These are phyloP conservation scores for Norana najaformis DNA, from an alignment of 2,888 invertebrate genomes.

Conservation along the genomic window DNA sequence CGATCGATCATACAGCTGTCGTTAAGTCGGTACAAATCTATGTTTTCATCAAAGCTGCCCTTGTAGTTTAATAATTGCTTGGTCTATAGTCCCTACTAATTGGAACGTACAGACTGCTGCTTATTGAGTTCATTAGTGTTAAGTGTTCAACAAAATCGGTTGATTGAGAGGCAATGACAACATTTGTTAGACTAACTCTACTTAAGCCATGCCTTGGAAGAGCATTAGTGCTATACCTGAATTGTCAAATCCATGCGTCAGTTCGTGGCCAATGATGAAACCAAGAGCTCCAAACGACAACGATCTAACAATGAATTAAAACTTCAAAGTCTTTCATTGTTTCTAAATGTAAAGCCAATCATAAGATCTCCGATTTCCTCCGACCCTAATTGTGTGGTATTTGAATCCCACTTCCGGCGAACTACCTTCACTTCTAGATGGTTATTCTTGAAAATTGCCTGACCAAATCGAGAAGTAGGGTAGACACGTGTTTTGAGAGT, in stretches of 20 bases:
- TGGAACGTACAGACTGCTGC: too few relatives aligned
- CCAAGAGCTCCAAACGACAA: conserved; percentile 61
- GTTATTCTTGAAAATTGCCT: too few relatives aligned
- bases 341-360: neutral
- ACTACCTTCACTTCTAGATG: too few relatives aligned
- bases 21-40: neutral
- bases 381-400: neutral
- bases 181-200: neutral
- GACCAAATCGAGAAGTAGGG: too few relatives aligned
- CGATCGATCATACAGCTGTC: too few relatives aligned
- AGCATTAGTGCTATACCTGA: conserved; percentile 45
- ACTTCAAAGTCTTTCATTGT: neutral
- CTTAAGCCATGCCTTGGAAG: neutral
- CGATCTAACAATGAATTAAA: conserved; percentile 48
- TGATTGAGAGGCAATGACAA: neutral
- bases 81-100: too few relatives aligned
- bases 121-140: too few relatives aligned
- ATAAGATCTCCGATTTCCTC: neutral
- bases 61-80: too few relatives aligned
- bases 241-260: conserved; percentile 60
- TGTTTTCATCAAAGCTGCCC: too few relatives aligned
- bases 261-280: conserved; percentile 57
- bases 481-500: neutral
- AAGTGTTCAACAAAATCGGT: too few relatives aligned
- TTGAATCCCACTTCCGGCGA: too few relatives aligned